Conservation (phyloP, 2,888 invertebrate species). For the Euzophera pinguis region DNA sequence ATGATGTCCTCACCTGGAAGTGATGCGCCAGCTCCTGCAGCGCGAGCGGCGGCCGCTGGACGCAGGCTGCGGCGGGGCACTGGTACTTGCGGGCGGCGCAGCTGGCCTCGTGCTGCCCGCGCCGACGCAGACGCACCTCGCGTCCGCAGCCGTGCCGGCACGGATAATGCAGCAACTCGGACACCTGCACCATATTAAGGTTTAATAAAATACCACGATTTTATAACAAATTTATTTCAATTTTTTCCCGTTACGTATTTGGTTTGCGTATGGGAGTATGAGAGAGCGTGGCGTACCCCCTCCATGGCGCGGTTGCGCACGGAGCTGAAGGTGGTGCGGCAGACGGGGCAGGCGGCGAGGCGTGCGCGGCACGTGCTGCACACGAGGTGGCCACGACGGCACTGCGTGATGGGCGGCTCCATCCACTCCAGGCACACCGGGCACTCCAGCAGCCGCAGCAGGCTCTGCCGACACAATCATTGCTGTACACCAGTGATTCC, state of each 20-base stretch:
- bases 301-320: conserved; percentile 78
- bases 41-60: conserved; percentile 36
- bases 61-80: conserved; percentile 67
- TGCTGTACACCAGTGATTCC: no score
- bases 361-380: conserved; percentile 78
- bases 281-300: conserved; percentile 49
- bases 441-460: conserved; percentile 77
- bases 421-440: conserved; percentile 83
- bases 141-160: conserved; percentile 76
- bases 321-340: conserved; percentile 75
- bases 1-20: conserved; percentile 22
- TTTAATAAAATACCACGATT: no score
- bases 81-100: conserved; percentile 67
- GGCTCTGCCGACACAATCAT: conserved; percentile 44
- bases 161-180: conserved; percentile 75
- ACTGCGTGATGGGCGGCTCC: conserved; percentile 81
- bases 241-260: no score
- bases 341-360: conserved; percentile 79
- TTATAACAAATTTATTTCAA: no score
- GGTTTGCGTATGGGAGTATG: no score
- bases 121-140: conserved; percentile 60
- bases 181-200: no score
- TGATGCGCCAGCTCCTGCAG: conserved; percentile 37
- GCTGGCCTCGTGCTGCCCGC: conserved; percentile 67
- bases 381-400: conserved; percentile 82